Evolutionary conservation across 2,113 vertebrate species (phyloP).

Genomic region (Gavia stellata): DNA sequence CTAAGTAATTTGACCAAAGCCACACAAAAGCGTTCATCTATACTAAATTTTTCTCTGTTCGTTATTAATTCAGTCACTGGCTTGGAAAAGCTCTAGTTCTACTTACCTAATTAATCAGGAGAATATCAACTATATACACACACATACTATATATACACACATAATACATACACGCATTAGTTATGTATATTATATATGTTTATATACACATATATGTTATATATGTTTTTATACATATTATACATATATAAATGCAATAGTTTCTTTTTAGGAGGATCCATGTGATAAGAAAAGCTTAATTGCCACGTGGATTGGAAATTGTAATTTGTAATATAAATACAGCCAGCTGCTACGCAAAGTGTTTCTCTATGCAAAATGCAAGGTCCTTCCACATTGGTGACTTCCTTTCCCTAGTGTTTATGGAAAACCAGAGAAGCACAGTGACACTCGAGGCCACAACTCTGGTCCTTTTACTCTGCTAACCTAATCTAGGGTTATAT

Average conservation of each 20-base stretch:
- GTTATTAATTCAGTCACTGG: neutral
- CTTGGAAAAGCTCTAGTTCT: neutral
- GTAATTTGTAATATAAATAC: neutral
- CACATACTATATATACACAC: neutral
- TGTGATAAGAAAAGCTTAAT: neutral
- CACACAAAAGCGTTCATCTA: neutral
- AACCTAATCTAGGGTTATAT: neutral
- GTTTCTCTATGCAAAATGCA: neutral
- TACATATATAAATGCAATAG: neutral
- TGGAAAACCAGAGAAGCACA: neutral
- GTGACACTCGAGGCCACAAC: neutral
- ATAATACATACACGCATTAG: neutral
- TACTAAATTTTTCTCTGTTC: neutral
- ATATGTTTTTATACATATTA: neutral
- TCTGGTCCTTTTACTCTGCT: neutral
- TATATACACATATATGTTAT: neutral
- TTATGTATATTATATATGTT: too few relatives aligned
- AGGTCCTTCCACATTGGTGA: neutral
- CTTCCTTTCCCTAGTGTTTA: neutral
- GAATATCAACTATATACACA: neutral
- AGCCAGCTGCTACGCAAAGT: neutral
- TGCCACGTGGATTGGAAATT: neutral
- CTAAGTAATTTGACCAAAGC: constrained; percentile 24
- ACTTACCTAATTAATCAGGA: neutral
- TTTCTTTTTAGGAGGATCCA: neutral